A percentile compares a stretch with the other conserved stretches of the same genome.
Evolutionary conservation across 2,113 vertebrate genomes (phyloP).

Genomic region (Salvelinus alpinus): DNA sequence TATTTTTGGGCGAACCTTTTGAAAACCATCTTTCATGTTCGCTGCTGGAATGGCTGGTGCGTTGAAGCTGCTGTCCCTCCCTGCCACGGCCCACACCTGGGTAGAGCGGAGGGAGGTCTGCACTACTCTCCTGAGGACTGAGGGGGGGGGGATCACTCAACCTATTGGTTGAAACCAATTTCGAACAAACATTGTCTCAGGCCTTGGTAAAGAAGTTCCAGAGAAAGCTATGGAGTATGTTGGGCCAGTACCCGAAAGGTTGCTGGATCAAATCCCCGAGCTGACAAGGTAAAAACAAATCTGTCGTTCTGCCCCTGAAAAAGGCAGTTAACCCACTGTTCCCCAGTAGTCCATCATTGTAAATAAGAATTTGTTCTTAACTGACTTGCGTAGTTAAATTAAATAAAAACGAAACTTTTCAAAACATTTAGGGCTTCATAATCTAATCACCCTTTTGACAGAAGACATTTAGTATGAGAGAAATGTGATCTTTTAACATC

Average conservation of each 20-base stretch:
- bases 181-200: not conserved
- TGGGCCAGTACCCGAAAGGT: no score
- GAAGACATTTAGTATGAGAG: constrained; percentile 21
- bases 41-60: not conserved
- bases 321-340: no score
- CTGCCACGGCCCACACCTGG: constrained; percentile 14
- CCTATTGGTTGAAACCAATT: not conserved
- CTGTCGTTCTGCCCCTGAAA: no score
- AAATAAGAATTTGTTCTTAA: no score
- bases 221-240: not conserved
- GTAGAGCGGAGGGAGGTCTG: not conserved
- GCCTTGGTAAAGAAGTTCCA: not conserved
- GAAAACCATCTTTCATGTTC: constrained; percentile 23
- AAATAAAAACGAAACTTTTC: not conserved
- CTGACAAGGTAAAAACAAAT: no score
- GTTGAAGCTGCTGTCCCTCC: constrained; percentile 9
- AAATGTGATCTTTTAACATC: constrained; percentile 40
- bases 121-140: not conserved
- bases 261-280: no score
- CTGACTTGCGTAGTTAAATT: no score
- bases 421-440: constrained; percentile 13
- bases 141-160: not conserved
- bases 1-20: constrained; percentile 23
- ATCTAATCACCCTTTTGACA: constrained; percentile 26
- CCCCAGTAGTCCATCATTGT: no score